Evolutionary conservation across 2,888 invertebrate species (phyloP).

Genomic region (Geotrupes spiniger): DNA sequence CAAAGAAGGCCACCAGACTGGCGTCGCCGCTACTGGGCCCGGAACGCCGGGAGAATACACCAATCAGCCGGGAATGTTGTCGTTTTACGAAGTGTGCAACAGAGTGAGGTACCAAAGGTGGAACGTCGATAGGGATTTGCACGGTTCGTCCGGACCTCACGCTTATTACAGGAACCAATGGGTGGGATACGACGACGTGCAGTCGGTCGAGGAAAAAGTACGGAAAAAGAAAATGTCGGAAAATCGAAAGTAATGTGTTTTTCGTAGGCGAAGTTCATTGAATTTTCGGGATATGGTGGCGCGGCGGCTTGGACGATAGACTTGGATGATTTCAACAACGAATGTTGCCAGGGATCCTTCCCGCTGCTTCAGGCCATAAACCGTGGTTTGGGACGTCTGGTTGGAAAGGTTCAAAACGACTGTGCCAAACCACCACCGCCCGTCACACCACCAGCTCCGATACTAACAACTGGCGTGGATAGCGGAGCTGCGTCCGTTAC

Average conservation of each 20-base stretch:
- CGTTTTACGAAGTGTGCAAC: conserved; percentile 83
- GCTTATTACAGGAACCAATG: conserved; percentile 79
- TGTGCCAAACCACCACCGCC: conserved; percentile 72
- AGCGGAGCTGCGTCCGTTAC: conserved; percentile 47
- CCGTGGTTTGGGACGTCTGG: conserved; percentile 65
- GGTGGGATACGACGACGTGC: conserved; percentile 84
- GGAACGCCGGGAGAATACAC: conserved; percentile 80
- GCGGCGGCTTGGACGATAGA: conserved; percentile 87
- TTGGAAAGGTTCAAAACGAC: conserved; percentile 55
- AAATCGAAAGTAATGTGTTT: conserved; percentile 3
- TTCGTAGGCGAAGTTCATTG: conserved; percentile 67
- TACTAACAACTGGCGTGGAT: conserved; percentile 67
- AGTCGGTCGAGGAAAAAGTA: conserved; percentile 73
- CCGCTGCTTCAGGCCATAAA: conserved; percentile 77
- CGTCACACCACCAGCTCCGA: conserved; percentile 72
- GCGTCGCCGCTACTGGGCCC: conserved; percentile 67
- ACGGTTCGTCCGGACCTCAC: conserved; percentile 69
- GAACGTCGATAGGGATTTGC: conserved; percentile 56
- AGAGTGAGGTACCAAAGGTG: conserved; percentile 67
- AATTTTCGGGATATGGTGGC: conserved; percentile 71
- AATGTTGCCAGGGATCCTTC: conserved; percentile 76
- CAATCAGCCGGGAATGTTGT: conserved; percentile 82
- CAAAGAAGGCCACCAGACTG: conserved; percentile 52
- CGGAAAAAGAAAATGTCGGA: too few relatives aligned
- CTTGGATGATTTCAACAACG: conserved; percentile 82